Evolutionary conservation across 2,113 vertebrate species (phyloP).

Genomic region (Chauna torquata): DNA sequence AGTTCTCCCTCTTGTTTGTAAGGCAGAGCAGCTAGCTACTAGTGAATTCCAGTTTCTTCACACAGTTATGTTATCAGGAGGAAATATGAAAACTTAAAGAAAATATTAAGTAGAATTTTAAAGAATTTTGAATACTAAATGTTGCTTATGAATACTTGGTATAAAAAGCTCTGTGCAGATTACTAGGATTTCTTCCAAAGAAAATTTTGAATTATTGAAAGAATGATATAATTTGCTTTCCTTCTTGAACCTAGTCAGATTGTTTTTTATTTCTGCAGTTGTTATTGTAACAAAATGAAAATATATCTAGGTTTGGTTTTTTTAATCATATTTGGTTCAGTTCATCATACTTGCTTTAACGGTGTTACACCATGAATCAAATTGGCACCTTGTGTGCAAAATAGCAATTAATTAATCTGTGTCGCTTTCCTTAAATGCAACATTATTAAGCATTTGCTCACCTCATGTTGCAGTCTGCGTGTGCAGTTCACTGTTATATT

Average conservation of each 20-base stretch:
- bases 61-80: background rate
- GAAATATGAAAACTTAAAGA: background rate
- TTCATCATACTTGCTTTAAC: background rate
- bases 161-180: background rate
- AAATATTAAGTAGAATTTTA: background rate
- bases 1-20: background rate
- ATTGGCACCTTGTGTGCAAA: background rate
- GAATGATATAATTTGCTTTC: background rate
- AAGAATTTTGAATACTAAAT: background rate
- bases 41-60: background rate
- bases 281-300: background rate
- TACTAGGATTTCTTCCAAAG: background rate
- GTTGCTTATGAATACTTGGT: background rate
- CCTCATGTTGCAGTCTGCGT: background rate
- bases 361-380: background rate
- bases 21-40: background rate
- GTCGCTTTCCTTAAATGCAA: background rate
- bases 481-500: background rate
- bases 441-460: background rate
- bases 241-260: background rate
- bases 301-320: background rate
- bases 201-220: background rate
- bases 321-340: background rate
- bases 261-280: background rate
- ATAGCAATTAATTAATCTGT: background rate